These are phyloP conservation scores for Psettodes erumei DNA, from an alignment of 2,113 vertebrate genomes.

Conservation along the genomic window DNA sequence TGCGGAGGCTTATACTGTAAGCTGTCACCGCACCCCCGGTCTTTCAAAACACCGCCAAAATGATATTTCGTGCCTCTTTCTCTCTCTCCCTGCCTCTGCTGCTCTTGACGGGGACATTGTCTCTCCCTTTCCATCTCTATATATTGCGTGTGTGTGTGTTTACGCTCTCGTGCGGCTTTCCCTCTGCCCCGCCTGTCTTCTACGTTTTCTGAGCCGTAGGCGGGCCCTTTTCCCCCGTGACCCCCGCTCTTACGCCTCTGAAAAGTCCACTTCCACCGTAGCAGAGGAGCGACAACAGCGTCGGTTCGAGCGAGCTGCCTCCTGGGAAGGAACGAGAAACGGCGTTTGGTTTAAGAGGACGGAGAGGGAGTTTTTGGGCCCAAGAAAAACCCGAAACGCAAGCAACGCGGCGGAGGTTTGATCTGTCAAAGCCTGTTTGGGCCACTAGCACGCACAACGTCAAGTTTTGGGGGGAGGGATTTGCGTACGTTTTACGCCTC, in stretches of 20 bases:
- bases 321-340: slow-evolving; percentile 42
- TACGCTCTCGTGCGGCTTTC: not conserved
- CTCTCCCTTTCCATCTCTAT: slow-evolving; percentile 16
- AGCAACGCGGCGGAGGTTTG: too few relatives aligned
- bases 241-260: slow-evolving; percentile 6
- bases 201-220: slow-evolving; percentile 4
- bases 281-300: slow-evolving; percentile 27
- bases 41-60: slow-evolving; percentile 58
- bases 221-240: not conserved
- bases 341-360: slow-evolving; percentile 18
- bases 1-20: slow-evolving; percentile 69
- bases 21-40: slow-evolving; percentile 69
- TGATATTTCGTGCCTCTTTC: too few relatives aligned
- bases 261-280: slow-evolving; percentile 14
- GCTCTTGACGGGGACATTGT: slow-evolving; percentile 17
- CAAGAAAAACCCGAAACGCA: too few relatives aligned
- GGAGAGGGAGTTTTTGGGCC: not conserved
- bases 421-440: not conserved
- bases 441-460: too few relatives aligned
- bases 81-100: slow-evolving; percentile 31
- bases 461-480: too few relatives aligned
- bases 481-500: too few relatives aligned
- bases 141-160: not conserved
- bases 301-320: slow-evolving; percentile 21
- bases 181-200: not conserved